Conservation (phyloP, 1,140 invertebrate genomes). For the Melanaphis sacchari region DNA sequence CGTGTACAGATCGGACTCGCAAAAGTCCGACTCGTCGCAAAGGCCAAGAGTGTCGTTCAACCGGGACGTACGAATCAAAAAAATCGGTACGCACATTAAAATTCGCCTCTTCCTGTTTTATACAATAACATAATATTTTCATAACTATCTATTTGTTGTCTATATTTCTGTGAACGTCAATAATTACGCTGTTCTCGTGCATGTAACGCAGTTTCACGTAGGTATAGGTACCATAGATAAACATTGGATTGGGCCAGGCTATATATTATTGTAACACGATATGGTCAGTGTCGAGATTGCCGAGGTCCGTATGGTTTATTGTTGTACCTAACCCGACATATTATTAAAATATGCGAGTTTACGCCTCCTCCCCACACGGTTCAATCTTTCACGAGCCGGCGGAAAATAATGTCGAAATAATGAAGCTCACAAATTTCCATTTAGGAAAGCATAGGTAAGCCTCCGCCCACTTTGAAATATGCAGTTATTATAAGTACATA, state of each 20-base stretch:
- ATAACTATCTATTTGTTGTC: background rate
- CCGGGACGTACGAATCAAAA: slow-evolving; percentile 85
- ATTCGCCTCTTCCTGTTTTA: background rate
- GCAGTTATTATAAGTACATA: background rate
- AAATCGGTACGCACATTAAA: slow-evolving; percentile 77
- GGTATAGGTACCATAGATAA: background rate
- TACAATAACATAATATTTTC: background rate
- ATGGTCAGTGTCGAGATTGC: background rate
- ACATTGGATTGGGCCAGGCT: background rate
- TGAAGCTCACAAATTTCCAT: background rate
- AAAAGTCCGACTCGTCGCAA: slow-evolving; percentile 67
- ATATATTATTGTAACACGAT: background rate
- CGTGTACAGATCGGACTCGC: slow-evolving; percentile 68
- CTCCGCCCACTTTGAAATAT: background rate
- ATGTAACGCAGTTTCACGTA: background rate
- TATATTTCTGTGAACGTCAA: background rate
- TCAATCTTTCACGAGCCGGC: background rate
- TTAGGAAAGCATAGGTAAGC: background rate
- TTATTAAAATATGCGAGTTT: background rate
- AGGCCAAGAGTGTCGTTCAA: slow-evolving; percentile 83
- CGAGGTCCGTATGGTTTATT: background rate
- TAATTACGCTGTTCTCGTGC: background rate
- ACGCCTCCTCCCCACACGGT: background rate
- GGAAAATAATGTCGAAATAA: background rate
- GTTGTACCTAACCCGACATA: background rate